A percentile compares a stretch with the other conserved stretches of the same genome.
phyloP scores from a whole-genome alignment of 1,140 invertebrate species.

The Sitobion miscanthi region DNA sequence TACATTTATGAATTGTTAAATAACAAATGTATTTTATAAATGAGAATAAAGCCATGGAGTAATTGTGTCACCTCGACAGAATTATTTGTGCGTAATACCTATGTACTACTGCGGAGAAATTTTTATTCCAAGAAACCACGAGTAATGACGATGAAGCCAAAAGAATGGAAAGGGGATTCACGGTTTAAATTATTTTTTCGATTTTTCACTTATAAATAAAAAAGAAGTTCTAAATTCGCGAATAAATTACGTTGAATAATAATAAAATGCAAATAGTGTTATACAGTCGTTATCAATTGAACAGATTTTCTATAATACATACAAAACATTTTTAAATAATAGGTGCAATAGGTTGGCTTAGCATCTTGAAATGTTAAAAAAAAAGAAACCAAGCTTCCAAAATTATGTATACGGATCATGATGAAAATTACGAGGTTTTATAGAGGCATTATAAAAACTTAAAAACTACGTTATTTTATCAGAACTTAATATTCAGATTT shows the following conservation, averaged over 20 bases:
- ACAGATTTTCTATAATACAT: not conserved
- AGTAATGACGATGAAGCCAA: no score
- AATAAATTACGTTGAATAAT: not conserved
- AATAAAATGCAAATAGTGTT: not conserved
- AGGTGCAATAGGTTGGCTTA: not conserved
- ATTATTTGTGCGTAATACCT: not conserved
- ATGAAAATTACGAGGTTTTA: not conserved
- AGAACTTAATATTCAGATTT: not conserved
- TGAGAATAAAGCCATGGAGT: not conserved
- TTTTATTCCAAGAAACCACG: not conserved
- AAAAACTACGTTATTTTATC: not conserved
- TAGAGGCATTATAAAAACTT: not conserved
- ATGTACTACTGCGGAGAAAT: not conserved
- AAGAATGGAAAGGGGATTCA: not conserved
- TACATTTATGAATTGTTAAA: not conserved
- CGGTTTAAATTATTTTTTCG: not conserved
- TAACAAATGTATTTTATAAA: not conserved
- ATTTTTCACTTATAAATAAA: not conserved
- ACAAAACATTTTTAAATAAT: not conserved
- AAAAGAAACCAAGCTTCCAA: not conserved
- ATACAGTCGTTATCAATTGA: no score
- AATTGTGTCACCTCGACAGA: not conserved
- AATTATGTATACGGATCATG: not conserved
- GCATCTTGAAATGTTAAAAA: not conserved
- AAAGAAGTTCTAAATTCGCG: not conserved